Percentiles rank a stretch among this genome's conserved stretches.
These are phyloP conservation scores for Agriopis leucophaearia DNA, from an alignment of 2,888 invertebrate species.

Conservation along the genomic window DNA sequence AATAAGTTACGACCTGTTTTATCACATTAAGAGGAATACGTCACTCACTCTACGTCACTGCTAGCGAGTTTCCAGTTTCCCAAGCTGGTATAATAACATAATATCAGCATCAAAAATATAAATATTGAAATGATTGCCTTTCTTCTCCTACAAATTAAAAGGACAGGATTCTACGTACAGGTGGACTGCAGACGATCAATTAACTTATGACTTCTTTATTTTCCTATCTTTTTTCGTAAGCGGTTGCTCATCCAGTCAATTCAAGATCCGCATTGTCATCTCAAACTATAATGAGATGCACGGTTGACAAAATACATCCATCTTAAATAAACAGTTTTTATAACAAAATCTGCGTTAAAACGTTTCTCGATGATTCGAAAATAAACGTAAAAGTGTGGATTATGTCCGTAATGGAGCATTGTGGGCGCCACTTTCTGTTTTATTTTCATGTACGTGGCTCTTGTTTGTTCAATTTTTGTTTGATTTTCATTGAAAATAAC, in stretches of 20 bases:
- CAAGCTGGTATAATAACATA: neutral
- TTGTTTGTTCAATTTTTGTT: slow-evolving; percentile 33
- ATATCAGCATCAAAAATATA: neutral
- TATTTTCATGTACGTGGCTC: slow-evolving; percentile 39
- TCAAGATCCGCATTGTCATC: slow-evolving; percentile 45
- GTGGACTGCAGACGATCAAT: too few species aligned
- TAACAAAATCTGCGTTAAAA: slow-evolving; percentile 67
- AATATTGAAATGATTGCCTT: neutral
- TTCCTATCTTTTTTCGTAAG: neutral
- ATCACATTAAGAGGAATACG: neutral
- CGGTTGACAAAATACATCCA: slow-evolving; percentile 75
- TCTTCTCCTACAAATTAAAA: too few species aligned
- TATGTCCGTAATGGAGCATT: slow-evolving; percentile 61
- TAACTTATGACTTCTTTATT: neutral
- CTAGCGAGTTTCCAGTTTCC: too few species aligned
- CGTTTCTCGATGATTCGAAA: slow-evolving; percentile 53
- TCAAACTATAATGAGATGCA: slow-evolving; percentile 72
- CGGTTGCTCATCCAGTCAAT: slow-evolving; percentile 42
- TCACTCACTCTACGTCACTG: neutral
- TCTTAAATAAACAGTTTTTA: slow-evolving; percentile 54
- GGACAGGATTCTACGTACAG: too few species aligned
- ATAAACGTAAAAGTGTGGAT: slow-evolving; percentile 59
- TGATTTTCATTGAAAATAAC: slow-evolving; percentile 24
- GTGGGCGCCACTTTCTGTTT: slow-evolving; percentile 49
- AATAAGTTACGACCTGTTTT: too few species aligned